Evolutionary conservation across 1,140 invertebrate genomes (phyloP).

Genomic region (Orussus abietinus): DNA sequence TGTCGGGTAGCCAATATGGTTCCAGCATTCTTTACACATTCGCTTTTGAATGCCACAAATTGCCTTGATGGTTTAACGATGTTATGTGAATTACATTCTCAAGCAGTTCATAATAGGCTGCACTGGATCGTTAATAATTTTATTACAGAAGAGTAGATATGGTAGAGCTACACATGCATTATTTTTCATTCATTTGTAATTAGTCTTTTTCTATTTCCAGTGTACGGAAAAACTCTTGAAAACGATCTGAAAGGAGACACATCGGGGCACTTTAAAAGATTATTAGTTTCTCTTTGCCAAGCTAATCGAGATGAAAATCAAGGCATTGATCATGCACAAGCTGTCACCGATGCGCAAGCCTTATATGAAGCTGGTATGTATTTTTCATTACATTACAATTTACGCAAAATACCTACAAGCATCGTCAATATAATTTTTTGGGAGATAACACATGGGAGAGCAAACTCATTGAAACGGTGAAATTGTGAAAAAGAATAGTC

Average conservation of each 20-base stretch:
- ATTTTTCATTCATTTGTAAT: slow-evolving; percentile 6
- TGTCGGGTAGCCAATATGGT: no score
- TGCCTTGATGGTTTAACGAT: no score
- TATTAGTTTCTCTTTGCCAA: slow-evolving; percentile 80
- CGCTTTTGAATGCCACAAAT: no score
- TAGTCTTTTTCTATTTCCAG: slow-evolving; percentile 52
- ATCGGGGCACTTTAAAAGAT: slow-evolving; percentile 88
- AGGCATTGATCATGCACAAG: slow-evolving; percentile 53
- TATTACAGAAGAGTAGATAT: no score
- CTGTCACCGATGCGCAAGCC: slow-evolving; percentile 56
- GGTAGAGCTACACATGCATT: no score
- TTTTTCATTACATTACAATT: neutral
- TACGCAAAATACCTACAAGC: neutral
- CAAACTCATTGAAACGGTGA: no score
- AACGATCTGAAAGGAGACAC: slow-evolving; percentile 88
- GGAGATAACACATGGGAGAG: no score
- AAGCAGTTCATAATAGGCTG: no score
- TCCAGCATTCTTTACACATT: no score
- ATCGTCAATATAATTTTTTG: slow-evolving; percentile 9
- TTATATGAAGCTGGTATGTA: slow-evolving; percentile 60
- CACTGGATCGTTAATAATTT: no score
- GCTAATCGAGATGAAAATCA: slow-evolving; percentile 79
- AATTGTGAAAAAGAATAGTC: no score
- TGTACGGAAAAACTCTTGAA: slow-evolving; percentile 82
- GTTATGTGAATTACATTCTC: no score